Evolutionary conservation across 2,797 vertebrate genomes (phyloP).

Genomic region (Eremophila alpestris): DNA sequence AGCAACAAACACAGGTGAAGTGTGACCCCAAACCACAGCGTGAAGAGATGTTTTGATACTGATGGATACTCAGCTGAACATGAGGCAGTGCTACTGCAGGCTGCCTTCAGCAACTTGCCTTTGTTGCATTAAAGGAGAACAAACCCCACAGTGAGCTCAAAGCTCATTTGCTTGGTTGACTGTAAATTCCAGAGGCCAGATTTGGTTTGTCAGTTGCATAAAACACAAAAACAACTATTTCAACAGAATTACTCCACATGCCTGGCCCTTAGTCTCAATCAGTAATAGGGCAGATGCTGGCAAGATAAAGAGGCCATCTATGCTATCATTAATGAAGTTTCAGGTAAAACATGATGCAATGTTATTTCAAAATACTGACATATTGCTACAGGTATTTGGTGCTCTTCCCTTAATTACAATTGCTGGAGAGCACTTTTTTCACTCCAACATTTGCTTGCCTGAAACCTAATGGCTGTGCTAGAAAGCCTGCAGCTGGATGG

Average conservation of each 20-base stretch:
- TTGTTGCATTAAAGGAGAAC: not conserved
- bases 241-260: conserved; percentile 65
- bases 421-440: conserved; percentile 62
- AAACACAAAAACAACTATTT: conserved; percentile 66
- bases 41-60: not conserved
- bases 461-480: not conserved
- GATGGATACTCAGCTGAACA: not conserved
- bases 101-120: not conserved
- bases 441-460: not conserved
- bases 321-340: conserved; percentile 72
- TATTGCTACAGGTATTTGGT: conserved; percentile 63
- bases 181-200: conserved; percentile 54
- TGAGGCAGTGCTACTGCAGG: not conserved
- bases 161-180: conserved; percentile 28
- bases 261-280: conserved; percentile 54
- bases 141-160: conserved; percentile 35
- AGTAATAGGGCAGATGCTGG: conserved; percentile 62
- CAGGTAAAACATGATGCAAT: conserved; percentile 70
- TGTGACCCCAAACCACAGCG: not conserved
- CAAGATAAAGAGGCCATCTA: conserved; percentile 66
- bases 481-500: conserved; percentile 21
- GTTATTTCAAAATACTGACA: conserved; percentile 68
- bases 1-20: conserved; percentile 4
- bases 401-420: conserved; percentile 62
- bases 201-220: conserved; percentile 53